Evolutionary conservation across 2,888 invertebrate species (phyloP), one percentile per base, ranked within the genome.

Genomic region (Adineta ricciae): DNA sequence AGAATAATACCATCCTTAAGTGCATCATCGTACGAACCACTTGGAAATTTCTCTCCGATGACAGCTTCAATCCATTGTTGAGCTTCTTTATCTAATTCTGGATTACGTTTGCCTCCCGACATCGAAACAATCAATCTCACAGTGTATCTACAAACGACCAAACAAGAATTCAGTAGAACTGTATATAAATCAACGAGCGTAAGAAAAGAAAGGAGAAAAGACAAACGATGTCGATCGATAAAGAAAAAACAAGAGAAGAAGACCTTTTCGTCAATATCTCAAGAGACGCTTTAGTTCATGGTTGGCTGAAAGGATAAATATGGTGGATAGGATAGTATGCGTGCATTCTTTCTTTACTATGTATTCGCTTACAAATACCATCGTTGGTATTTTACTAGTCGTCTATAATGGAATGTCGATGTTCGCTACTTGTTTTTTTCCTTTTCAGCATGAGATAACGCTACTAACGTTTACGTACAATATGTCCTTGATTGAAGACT

Each of bases 1-100:
- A 97, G 92, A 78, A 96, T 91, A 50, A 95, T 92, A 41, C 97
- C 97, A 91, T 98, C 95, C 88, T 94, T 94, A 0, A 98, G 93
- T 86, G 95, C 92, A 88, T 97, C 96, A 89, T 97, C 97, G 89
- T 96, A 97, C 41, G 94, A 93, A 83, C 92, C 92, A 83, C 88
- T 86, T 14, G 96, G 95, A 2, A 96, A 91, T 86, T 94, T 94
- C 89, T 96, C 96, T 0, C 96, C 96, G 21, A 94, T 87, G 24
- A 96, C 95, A 4, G 92, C 93, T 88, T 93, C 93, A 88, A 97
- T 95, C 97, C 97, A 98, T 88, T 93, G 93, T 87, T 97, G 92
- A 85, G 97, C 94, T 91, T 97, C 96, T 84, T 86, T 86, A 87
- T 91, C 91, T 78, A 89, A 87, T 83, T 90, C 89, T 19, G 89